These are phyloP conservation scores for Tetragnatha montana DNA, from an alignment of 2,888 invertebrate genomes.

Conservation along the genomic window DNA sequence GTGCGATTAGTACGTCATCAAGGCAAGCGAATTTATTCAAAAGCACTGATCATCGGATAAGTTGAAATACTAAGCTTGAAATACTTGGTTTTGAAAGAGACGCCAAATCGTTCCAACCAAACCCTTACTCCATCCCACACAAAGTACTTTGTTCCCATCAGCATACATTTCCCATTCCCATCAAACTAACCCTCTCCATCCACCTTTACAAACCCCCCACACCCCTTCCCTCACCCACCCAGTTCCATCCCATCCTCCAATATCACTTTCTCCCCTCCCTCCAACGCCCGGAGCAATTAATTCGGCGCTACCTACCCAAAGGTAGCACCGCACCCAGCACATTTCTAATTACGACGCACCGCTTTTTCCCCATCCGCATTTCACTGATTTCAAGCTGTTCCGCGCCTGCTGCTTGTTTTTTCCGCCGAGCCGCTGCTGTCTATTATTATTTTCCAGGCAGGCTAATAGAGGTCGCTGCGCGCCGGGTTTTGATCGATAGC, in stretches of 20 bases:
- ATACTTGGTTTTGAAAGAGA: too few relatives aligned
- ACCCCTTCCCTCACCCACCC: too few relatives aligned
- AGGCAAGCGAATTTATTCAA: too few relatives aligned
- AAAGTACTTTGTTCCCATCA: too few relatives aligned
- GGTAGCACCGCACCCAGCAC: slow-evolving; percentile 24
- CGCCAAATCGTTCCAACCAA: too few relatives aligned
- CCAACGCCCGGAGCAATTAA: slow-evolving; percentile 31
- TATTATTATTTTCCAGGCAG: slow-evolving; percentile 50
- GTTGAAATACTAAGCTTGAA: too few relatives aligned
- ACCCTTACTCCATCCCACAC: too few relatives aligned
- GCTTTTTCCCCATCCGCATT: slow-evolving; percentile 37
- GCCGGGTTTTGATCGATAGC: slow-evolving; percentile 68
- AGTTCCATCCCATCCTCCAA: not conserved
- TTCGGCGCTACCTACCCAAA: slow-evolving; percentile 50
- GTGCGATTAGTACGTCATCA: too few relatives aligned
- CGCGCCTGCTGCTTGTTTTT: slow-evolving; percentile 7
- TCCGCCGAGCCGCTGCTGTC: slow-evolving; percentile 6
- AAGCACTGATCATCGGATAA: too few relatives aligned
- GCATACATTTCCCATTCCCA: too few relatives aligned
- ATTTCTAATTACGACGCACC: slow-evolving; percentile 43
- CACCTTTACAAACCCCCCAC: too few relatives aligned
- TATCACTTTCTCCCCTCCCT: slow-evolving; percentile 15
- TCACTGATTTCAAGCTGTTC: slow-evolving; percentile 58
- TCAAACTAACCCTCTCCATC: too few relatives aligned
- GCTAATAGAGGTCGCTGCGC: slow-evolving; percentile 70